Evolutionary conservation across 2,797 vertebrate species (phyloP), one percentile per base, ranked within the genome.

Genomic region (Periophthalmus magnuspinnatus): DNA sequence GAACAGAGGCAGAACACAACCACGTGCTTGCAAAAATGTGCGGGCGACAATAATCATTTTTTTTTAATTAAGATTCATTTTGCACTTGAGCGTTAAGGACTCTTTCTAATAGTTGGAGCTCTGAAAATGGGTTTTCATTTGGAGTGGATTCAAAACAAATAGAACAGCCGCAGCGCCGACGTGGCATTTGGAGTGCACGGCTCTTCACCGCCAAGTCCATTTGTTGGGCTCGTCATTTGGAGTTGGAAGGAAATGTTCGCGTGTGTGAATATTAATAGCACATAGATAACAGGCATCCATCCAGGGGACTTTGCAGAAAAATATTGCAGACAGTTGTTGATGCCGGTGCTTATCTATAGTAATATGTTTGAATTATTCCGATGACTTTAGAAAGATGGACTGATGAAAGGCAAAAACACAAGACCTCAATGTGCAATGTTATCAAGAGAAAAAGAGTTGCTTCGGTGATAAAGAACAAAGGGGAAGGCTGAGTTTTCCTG

Each of bases 91-190:
- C 79, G 55, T 72, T 60, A 72, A 88, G 82, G 81, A 77, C 68
- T 80, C 68, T 82, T 78, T 89, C 72, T 85, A 88, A 91, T 83
- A 83, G 84, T 58, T 79, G 68, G 48, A 79, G 82, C 77, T 76
- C 77, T 86, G 83, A 89, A 63, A 89, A 90, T 90, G 86, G 85
- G 82, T 89, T 92, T 89, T 89, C 79, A 86, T 83, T 88, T 87
- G 72, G 81, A 89, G 82, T 74, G 82, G 76, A 70, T 89, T 89
- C 81, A 89, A 84, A 89, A 89, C 86, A 89, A 91, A 89, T 84
- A 80, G 80, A 88, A 77, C 75, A 82, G 82, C 85, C 79, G n/a
- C 33, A 55, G 78, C 83, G 60, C 81, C 84, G 85, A 82, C 58
- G 74, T 90, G 80, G 75, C 88, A 89, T 89, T 90, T 92, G 80